These are phyloP conservation scores for Celastrina argiolus DNA, from an alignment of 2,888 invertebrate genomes.

Conservation along the genomic window DNA sequence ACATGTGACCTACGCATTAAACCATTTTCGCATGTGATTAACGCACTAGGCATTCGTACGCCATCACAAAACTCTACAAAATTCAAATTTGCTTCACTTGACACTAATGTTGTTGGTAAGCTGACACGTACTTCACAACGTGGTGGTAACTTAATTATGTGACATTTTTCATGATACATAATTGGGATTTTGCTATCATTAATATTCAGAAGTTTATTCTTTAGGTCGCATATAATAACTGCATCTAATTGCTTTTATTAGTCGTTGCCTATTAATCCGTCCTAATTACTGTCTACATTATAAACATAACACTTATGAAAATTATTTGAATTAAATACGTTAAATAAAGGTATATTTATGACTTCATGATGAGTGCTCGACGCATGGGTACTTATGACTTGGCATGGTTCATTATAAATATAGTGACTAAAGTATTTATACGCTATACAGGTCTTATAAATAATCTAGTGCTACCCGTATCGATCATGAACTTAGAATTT, in stretches of 20 bases:
- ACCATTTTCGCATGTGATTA: no score
- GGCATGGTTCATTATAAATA: not conserved
- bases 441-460: conserved; percentile 28
- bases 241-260: conserved; percentile 29
- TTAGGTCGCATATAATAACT: no score
- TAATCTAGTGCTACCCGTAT: conserved; percentile 31
- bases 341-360: not conserved
- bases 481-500: conserved; percentile 29
- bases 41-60: no score
- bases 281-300: conserved; percentile 30
- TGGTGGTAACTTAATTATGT: no score
- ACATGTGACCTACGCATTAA: no score
- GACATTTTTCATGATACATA: no score
- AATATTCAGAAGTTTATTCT: no score
- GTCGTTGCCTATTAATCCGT: conserved; percentile 31
- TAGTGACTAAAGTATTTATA: conserved; percentile 25
- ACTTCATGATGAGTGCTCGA: not conserved
- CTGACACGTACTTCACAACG: no score
- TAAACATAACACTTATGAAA: conserved; percentile 33
- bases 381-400: not conserved
- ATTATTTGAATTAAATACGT: not conserved
- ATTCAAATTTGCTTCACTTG: no score
- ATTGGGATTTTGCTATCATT: no score
- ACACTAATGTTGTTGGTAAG: no score
- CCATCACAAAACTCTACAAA: no score